Evolutionary conservation across 2,113 vertebrate species (phyloP), one percentile per base, ranked within the genome.

Genomic region (Galemys pyrenaicus): DNA sequence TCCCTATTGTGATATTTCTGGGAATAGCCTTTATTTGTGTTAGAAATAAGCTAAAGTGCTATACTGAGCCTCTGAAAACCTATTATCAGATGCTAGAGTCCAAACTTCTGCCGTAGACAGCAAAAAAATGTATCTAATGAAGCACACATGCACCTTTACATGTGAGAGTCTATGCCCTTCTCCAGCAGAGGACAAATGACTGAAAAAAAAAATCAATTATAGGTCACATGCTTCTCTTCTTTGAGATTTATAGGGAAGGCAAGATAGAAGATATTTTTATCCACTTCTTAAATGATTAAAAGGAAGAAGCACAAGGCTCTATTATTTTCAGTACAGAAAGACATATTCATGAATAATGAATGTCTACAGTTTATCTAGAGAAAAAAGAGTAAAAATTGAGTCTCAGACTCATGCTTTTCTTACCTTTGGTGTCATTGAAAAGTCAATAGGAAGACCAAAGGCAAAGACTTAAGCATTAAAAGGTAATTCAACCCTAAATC

Each of bases 391-490:
- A 51, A 84, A 74, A 84, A 74, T 49, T 67, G 84, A 73, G 30
- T 51, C 37, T 26, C 44, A 13, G 37, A 26, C 11, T 78, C 22
- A 28, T 54, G 32, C 44, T 56, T 41, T n/a, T 32, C 30, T 28
- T 49, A 16, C 62, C 79, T 86, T 89, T 46, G 75, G 56, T 32
- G 68, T 41, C 84, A 78, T 11, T n/a, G 35, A 32, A 93, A 71
- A 68, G 51, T 20, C 51, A 92, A 65, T 70, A 83, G 88, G 16
- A 79, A 16, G 64, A 84, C n/a, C 37, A 92, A 74, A 94, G 70
- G 22, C 39, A 2, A 70, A 68, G 35, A 35, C 39, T 22, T 70
- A 56, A 37, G 49, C 39, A n/a, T 26, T 75, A 71, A 41, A 8
- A 84, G 13, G 12, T 44, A 58, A 4, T 0, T 56, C 54, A 56